A percentile compares a stretch with the other conserved stretches of the same genome.
Evolutionary conservation across 2,797 vertebrate species (phyloP).

Genomic region (Aphelocoma californica): DNA sequence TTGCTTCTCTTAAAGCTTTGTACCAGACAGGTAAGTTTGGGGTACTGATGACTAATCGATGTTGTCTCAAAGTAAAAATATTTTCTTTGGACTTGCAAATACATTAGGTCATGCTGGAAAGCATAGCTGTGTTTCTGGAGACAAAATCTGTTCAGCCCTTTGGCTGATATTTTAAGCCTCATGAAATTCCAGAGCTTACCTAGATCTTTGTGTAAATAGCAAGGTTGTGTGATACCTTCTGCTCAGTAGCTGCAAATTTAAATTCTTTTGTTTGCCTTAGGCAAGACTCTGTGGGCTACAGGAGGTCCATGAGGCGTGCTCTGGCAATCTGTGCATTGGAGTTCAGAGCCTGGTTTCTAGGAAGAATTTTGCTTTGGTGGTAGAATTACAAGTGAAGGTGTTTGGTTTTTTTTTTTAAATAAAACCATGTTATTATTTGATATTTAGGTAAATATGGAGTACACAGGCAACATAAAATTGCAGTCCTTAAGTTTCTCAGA

Average conservation of each 20-base stretch:
- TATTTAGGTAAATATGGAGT: not conserved
- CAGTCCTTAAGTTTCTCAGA: not conserved
- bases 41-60: not conserved
- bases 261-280: not conserved
- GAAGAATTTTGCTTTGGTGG: not conserved
- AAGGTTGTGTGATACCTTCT: not conserved
- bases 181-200: not conserved
- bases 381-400: not conserved
- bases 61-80: not conserved
- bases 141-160: not conserved
- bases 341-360: not conserved
- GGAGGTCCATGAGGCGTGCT: accelerated
- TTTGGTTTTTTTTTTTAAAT: not conserved
- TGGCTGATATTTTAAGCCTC: not conserved
- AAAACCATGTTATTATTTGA: not conserved
- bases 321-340: not conserved
- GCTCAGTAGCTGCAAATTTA: not conserved
- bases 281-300: not conserved
- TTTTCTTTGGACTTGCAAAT: not conserved
- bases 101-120: not conserved
- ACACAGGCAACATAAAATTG: not conserved
- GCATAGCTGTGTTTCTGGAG: not conserved
- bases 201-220: not conserved
- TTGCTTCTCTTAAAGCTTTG: constrained; percentile 94
- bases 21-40: constrained; percentile 90